Percentiles rank a stretch among this genome's conserved stretches.
phyloP scores from a whole-genome alignment of 2,888 invertebrate species.

The Meiosimyza decipiens region DNA sequence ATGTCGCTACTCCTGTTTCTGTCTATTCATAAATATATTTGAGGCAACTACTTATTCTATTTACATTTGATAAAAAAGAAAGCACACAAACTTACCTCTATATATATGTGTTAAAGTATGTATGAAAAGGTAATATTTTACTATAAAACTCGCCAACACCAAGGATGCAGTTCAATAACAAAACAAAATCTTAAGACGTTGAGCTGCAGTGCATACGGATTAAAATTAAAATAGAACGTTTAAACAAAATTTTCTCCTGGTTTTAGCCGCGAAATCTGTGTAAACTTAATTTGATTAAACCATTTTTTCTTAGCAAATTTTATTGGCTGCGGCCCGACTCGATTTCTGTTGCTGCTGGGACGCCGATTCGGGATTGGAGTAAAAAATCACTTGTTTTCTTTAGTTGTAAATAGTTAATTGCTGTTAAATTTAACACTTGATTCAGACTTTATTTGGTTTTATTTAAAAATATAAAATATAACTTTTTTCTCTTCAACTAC shows the following conservation, averaged over 20 bases:
- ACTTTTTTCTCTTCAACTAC: slow-evolving; percentile 18
- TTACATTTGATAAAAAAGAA: neutral
- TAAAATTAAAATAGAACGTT: too few relatives aligned
- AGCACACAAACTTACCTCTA: slow-evolving; percentile 23
- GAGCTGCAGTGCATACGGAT: too few relatives aligned
- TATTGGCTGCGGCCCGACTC: slow-evolving; percentile 13
- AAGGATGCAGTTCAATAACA: too few relatives aligned
- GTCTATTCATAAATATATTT: neutral
- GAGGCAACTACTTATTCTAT: neutral
- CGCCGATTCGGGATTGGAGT: slow-evolving; percentile 38
- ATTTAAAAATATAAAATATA: slow-evolving; percentile 31
- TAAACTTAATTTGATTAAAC: slow-evolving; percentile 43
- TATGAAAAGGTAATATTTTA: neutral
- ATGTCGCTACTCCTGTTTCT: neutral
- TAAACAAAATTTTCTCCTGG: too few relatives aligned
- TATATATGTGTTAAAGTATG: slow-evolving; percentile 21
- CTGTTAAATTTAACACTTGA: slow-evolving; percentile 38
- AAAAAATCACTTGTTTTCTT: slow-evolving; percentile 42
- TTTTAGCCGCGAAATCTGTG: slow-evolving; percentile 35
- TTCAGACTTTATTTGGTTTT: slow-evolving; percentile 45
- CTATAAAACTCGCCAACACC: too few relatives aligned
- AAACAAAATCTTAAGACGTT: too few relatives aligned
- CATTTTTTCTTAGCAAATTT: slow-evolving; percentile 39
- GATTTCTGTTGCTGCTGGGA: slow-evolving; percentile 21
- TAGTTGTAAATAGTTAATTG: slow-evolving; percentile 32